Percentiles rank a stretch among this genome's conserved stretches.
Evolutionary conservation across 2,888 invertebrate genomes (phyloP).

Genomic region (Acronicta aceris): DNA sequence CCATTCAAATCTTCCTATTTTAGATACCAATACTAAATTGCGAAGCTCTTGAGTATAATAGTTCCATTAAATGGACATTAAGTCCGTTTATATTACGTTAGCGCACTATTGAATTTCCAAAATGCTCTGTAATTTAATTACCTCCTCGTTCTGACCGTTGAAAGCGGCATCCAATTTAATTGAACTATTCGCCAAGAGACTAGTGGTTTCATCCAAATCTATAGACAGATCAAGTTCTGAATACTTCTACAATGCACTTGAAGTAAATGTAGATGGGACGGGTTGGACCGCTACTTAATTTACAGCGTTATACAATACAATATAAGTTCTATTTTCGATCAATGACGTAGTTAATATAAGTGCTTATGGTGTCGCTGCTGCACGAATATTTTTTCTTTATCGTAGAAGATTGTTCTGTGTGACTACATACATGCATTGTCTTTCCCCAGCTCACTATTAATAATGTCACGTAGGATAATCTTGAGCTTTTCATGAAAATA

Average conservation of each 20-base stretch:
- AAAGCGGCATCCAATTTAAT: constrained; percentile 56
- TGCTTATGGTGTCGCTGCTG: too few species aligned
- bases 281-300: background rate
- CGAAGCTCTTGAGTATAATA: constrained; percentile 9
- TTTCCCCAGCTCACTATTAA: too few species aligned
- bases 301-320: too few species aligned
- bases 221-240: constrained; percentile 11
- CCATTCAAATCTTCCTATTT: too few species aligned
- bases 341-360: too few species aligned
- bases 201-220: constrained; percentile 26
- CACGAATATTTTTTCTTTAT: too few species aligned
- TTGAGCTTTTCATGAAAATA: too few species aligned
- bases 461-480: too few species aligned
- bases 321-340: too few species aligned
- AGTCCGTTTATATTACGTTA: constrained; percentile 27
- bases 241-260: constrained; percentile 20
- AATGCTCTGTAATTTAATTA: constrained; percentile 56
- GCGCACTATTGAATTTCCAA: constrained; percentile 46
- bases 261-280: constrained; percentile 8
- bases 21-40: constrained; percentile 5
- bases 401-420: too few species aligned
- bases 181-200: constrained; percentile 46
- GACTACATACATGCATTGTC: too few species aligned
- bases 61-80: constrained; percentile 22
- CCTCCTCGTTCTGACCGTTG: constrained; percentile 47